A percentile compares a stretch with the other conserved stretches of the same genome.
phyloP scores from a whole-genome alignment of 1,140 invertebrate genomes.

The Thrips palmi region DNA sequence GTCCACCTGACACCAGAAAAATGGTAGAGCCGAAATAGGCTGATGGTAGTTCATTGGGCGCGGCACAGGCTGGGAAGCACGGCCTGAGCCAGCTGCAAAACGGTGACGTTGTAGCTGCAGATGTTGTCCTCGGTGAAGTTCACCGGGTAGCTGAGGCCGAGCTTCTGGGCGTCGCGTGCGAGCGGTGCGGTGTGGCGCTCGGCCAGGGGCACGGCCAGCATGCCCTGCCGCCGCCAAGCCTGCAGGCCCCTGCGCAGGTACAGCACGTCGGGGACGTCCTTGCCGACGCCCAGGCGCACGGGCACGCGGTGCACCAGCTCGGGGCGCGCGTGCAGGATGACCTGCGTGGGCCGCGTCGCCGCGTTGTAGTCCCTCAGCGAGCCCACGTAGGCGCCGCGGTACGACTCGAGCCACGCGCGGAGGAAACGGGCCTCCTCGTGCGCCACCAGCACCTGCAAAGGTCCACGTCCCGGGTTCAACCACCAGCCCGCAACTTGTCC shows the following conservation, averaged over 20 bases:
- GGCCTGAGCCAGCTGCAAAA: slow-evolving; percentile 12
- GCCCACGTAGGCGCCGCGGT: slow-evolving; percentile 16
- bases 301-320: slow-evolving; percentile 18
- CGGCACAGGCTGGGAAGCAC: too few species aligned
- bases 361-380: slow-evolving; percentile 21
- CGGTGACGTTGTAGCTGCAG: slow-evolving; percentile 11
- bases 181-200: slow-evolving; percentile 9
- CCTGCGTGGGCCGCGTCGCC: slow-evolving; percentile 16
- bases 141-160: too few species aligned
- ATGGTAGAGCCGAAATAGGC: too few species aligned
- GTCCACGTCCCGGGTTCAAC: too few species aligned
- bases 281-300: slow-evolving; percentile 17
- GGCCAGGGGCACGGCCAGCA: slow-evolving; percentile 13
- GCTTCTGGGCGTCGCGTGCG: too few species aligned
- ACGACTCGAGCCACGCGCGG: slow-evolving; percentile 18
- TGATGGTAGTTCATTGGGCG: too few species aligned
- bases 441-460: slow-evolving; percentile 17
- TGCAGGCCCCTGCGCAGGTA: too few species aligned
- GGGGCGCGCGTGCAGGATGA: slow-evolving; percentile 16
- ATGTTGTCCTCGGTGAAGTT: slow-evolving; percentile 13
- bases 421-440: slow-evolving; percentile 20
- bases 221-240: too few species aligned
- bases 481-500: too few species aligned
- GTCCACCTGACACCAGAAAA: too few species aligned
- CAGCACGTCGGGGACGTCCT: too few species aligned